Conservation (phyloP, 2,113 vertebrate species). For the Paradoxurus hermaphroditus region DNA sequence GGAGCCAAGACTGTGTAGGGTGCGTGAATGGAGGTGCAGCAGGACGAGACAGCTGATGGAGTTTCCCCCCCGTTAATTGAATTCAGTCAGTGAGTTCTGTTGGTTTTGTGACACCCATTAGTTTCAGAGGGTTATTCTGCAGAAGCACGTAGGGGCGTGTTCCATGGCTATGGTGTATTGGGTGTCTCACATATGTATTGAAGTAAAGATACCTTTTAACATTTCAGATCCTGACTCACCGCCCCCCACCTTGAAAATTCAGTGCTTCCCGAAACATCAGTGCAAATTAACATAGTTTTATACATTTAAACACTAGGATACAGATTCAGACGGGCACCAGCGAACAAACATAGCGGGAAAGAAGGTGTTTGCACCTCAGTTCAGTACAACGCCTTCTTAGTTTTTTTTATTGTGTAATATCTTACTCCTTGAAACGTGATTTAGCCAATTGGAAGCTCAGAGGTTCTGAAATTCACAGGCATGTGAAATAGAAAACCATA, state of each 20-base stretch:
- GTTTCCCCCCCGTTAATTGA: neutral
- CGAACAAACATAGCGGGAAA: constrained; percentile 9
- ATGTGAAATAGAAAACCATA: constrained; percentile 34
- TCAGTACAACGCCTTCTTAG: neutral
- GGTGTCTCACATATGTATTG: neutral
- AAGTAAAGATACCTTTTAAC: constrained; percentile 10
- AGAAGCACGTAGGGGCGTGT: neutral
- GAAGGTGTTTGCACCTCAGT: neutral
- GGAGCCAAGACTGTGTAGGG: neutral
- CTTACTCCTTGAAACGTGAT: constrained; percentile 53
- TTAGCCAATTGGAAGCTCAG: constrained; percentile 49
- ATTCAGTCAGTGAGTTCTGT: neutral
- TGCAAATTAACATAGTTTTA: neutral
- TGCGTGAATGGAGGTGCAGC: neutral
- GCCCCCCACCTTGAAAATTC: constrained; percentile 11
- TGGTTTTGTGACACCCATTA: neutral
- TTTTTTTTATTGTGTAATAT: constrained; percentile 52
- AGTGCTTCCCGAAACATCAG: constrained; percentile 28
- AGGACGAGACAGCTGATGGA: neutral
- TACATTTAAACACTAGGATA: neutral
- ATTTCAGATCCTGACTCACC: neutral
- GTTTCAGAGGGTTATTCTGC: neutral
- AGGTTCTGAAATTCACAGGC: constrained; percentile 53
- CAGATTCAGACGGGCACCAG: neutral
- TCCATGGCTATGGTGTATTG: neutral